These are phyloP conservation scores for Andricus curvator DNA, from an alignment of 2,888 invertebrate genomes.

Conservation along the genomic window DNA sequence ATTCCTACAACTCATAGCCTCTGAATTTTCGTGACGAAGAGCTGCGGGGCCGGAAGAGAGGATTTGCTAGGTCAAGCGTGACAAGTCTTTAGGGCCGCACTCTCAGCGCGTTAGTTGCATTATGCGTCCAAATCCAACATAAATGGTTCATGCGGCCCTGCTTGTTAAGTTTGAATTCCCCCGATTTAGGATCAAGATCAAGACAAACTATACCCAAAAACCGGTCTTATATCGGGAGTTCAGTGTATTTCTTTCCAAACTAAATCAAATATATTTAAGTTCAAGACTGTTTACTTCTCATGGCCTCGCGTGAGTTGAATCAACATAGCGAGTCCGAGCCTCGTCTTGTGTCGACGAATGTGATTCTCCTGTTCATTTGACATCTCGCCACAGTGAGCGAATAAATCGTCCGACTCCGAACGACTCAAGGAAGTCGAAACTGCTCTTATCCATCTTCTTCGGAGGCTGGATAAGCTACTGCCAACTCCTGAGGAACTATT, in stretches of 20 bases:
- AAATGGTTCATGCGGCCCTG: no score
- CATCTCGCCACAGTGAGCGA: constrained; percentile 66
- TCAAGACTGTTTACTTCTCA: constrained; percentile 77
- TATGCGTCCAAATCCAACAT: no score
- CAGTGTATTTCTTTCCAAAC: background rate
- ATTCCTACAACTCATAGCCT: no score
- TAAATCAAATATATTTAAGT: background rate
- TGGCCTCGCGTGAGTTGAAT: constrained; percentile 81
- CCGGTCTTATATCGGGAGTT: no score
- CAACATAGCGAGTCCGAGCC: constrained; percentile 85
- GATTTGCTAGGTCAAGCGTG: no score
- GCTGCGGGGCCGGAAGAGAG: no score
- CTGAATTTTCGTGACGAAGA: no score
- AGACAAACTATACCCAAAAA: no score
- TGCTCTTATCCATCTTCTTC: constrained; percentile 80
- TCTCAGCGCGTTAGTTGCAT: no score
- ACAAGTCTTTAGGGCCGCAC: no score
- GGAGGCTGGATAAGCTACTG: constrained; percentile 80
- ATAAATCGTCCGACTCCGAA: constrained; percentile 73
- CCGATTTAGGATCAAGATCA: no score
- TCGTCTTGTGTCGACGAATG: constrained; percentile 77
- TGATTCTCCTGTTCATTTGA: constrained; percentile 58
- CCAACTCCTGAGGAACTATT: constrained; percentile 69
- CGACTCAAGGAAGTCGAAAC: constrained; percentile 81
- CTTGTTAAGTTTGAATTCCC: no score